Percentiles rank a stretch among this genome's conserved stretches.
phyloP scores from a whole-genome alignment of 2,113 vertebrate species.

The Tenrec ecaudatus region DNA sequence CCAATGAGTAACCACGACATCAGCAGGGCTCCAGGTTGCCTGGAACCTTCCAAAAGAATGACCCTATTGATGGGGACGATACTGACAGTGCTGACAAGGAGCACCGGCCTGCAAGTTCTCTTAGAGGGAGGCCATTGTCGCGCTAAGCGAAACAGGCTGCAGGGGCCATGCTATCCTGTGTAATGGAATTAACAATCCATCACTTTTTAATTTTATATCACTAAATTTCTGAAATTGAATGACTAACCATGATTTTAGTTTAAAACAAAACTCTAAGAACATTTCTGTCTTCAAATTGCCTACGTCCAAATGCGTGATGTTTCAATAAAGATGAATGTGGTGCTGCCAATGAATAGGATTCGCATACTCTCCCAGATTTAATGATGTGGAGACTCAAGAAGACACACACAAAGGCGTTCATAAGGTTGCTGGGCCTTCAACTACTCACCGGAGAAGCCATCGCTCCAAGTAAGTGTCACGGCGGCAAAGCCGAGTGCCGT shows the following conservation, averaged over 20 bases:
- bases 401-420: neutral
- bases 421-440: neutral
- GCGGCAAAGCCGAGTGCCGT: neutral
- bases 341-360: neutral
- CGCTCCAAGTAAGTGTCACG: neutral
- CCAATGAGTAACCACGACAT: no score
- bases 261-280: neutral
- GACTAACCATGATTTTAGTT: constrained; percentile 17
- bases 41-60: neutral
- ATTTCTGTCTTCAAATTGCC: neutral
- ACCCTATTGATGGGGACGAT: no score
- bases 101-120: neutral
- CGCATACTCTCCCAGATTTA: neutral
- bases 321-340: neutral
- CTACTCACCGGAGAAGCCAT: neutral
- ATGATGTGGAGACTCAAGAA: neutral
- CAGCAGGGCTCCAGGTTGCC: neutral
- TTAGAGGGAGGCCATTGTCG: neutral
- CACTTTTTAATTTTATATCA: neutral
- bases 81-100: neutral
- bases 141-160: neutral
- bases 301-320: neutral
- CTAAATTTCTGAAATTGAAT: neutral
- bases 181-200: neutral
- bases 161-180: neutral